Base-by-base conservation (phyloP, 2,888 invertebrate genomes). In the Drosophila algonquin region DNA sequence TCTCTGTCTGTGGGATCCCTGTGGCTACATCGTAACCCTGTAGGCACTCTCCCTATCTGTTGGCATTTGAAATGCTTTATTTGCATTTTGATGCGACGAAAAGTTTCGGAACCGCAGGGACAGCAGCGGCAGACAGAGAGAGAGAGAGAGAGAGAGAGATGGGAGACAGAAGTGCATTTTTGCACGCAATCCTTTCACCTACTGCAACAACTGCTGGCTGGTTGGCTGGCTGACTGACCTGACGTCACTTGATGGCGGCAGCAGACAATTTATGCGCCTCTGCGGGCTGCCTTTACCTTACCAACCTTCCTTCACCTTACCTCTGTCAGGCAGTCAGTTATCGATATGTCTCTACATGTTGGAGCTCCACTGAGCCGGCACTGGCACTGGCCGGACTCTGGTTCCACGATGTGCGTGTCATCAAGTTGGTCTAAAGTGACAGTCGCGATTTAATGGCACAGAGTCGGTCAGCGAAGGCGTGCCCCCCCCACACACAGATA, bases 371-470 rank as follows among this genome's bases (percentile, higher is more conserved):
- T 40, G 14, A 40, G 40, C 14, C 40, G 40, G n/a, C 40, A 40
- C 40, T 40, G 40, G 24, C 24, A 27, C 59, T 46, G 56, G 60
- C 62, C 58, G 40, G 48, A 35, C 60, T 54, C 68, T 53, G 63
- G 64, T 71, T 57, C 73, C 82, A 76, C 30, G 30, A 30, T 90
- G 91, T 91, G 91, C 90, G 91, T 90, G 90, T 91, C 91, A 91
- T 91, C 91, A 89, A 89, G 84, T 90, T 87, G 91, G 87, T 87
- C 85, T 90, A 84, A 90, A 91, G 90, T 90, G 90, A 90, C 90
- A 91, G 89, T 90, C 90, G 89, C 90, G 90, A 90, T 91, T 90
- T 91, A 91, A 91, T 90, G 91, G 90, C 83, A 67, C 71, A 76
- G 61, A 74, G 60, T 62, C 67, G 68, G 63, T 64, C 61, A 60